Evolutionary conservation across 2,888 invertebrate species (phyloP).

Genomic region (Odontocerum albicorne): DNA sequence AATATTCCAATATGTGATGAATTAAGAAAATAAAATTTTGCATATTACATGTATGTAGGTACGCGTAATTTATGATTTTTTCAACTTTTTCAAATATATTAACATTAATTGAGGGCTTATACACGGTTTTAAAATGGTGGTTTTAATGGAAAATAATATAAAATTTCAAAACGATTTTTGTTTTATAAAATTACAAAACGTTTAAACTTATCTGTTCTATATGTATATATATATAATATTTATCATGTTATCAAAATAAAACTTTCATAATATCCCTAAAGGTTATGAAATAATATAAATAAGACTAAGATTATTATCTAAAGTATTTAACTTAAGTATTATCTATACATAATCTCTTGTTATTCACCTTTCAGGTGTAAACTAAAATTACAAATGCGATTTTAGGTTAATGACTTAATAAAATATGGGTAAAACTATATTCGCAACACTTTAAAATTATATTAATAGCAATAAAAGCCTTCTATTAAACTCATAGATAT

Average conservation of each 20-base stretch:
- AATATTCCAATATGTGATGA: too few species aligned
- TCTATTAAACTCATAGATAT: conserved; percentile 12
- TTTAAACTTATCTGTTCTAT: too few species aligned
- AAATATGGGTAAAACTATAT: conserved; percentile 22
- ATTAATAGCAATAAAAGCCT: conserved; percentile 16
- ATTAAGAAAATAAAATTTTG: too few species aligned
- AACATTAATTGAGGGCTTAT: too few species aligned
- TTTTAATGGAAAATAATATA: too few species aligned
- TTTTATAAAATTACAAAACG: too few species aligned
- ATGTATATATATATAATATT: too few species aligned
- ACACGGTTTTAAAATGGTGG: too few species aligned
- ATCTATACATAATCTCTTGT: conserved; percentile 29
- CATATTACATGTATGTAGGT: too few species aligned
- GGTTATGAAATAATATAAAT: not conserved
- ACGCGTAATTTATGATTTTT: too few species aligned
- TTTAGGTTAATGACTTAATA: conserved; percentile 35
- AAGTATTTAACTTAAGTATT: conserved; percentile 21
- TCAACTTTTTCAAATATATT: too few species aligned
- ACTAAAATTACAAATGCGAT: conserved; percentile 34
- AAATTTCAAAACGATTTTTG: too few species aligned
- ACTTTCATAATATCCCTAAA: not conserved
- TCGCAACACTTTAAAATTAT: conserved; percentile 11
- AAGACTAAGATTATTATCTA: conserved; percentile 12
- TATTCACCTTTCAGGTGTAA: conserved; percentile 29
- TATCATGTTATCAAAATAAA: conserved; percentile 9